These are phyloP conservation scores for Dryocosmus kuriphilus DNA, from an alignment of 2,888 invertebrate genomes.

Conservation along the genomic window DNA sequence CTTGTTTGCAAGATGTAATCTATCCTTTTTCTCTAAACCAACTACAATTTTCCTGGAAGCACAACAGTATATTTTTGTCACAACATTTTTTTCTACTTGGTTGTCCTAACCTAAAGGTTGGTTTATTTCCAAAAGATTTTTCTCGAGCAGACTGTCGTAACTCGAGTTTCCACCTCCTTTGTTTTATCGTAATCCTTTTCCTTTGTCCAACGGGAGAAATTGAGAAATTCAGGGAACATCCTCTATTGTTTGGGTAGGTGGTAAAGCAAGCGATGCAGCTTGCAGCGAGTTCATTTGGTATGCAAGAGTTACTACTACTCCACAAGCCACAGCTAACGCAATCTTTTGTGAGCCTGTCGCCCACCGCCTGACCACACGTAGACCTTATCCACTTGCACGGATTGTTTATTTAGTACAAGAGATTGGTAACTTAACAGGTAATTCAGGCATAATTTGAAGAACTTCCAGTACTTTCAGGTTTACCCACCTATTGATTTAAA, in stretches of 20 bases:
- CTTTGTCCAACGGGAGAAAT: conserved; percentile 23
- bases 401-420: not conserved
- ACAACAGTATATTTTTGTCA: no score
- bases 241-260: not conserved
- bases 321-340: conserved; percentile 40
- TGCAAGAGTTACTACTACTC: conserved; percentile 46
- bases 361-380: conserved; percentile 44
- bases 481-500: no score
- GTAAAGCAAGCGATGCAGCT: conserved; percentile 6
- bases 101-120: conserved; percentile 23
- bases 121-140: conserved; percentile 22
- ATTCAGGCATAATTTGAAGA: not conserved
- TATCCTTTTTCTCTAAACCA: no score
- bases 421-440: not conserved
- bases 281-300: conserved; percentile 45
- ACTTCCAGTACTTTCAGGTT: no score
- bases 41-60: no score
- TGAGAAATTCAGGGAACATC: conserved; percentile 33
- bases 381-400: conserved; percentile 49
- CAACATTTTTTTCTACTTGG: no score
- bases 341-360: conserved; percentile 47
- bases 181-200: conserved; percentile 35
- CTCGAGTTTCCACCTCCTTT: conserved; percentile 24
- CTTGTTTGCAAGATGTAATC: no score
- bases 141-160: conserved; percentile 10